Base-by-base conservation (phyloP, 2,113 vertebrate genomes). In the Coryphaenoides rupestris region DNA sequence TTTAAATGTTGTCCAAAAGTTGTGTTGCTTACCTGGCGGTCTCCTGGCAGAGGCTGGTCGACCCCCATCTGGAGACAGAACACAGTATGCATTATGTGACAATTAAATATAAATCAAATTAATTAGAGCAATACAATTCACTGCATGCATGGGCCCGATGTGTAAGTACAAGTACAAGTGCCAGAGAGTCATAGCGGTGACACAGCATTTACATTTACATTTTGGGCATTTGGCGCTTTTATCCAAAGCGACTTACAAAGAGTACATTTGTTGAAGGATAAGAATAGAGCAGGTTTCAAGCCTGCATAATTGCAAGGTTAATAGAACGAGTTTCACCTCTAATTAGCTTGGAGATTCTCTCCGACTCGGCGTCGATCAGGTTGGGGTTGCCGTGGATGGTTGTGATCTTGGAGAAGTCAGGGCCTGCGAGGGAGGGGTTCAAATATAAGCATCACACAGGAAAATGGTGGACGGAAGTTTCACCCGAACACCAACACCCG, bases 331-430 rank as follows among this genome's bases (percentile, higher is more conserved):
- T n/a, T n/a, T n/a, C n/a, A n/a, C 91, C 79, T 87, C 84, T 59
- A 74, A 92, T 92, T 54, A 91, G 58, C 80, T 73, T 86, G 73
- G 82, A 75, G 62, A 92, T 89, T 73, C 75, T 87, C 55, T 87
- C 80, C 1, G 89, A 84, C 61, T 92, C 89, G 56, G 74, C 58
- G 0, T 83, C 52, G 4, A 90, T 63, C 71, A 88, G 65, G 5
- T 68, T 66, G 13, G 86, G 83, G 70, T 86, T 69, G 5, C 80
- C 60, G 0, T 84, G 82, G 67, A 87, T 73, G 63, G 83, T 85
- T 56, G 80, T 86, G 63, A 91, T 86, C 69, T 72, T 84, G 0
- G 89, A 81, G 33, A 89, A 88, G 63, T 90, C 87, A 19, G 89
- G 86, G 15, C 82, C 90, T 91, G 61, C 24, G 56, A 40, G 33